Evolutionary conservation across 2,888 invertebrate genomes (phyloP).

Genomic region (Sycophila texana): DNA sequence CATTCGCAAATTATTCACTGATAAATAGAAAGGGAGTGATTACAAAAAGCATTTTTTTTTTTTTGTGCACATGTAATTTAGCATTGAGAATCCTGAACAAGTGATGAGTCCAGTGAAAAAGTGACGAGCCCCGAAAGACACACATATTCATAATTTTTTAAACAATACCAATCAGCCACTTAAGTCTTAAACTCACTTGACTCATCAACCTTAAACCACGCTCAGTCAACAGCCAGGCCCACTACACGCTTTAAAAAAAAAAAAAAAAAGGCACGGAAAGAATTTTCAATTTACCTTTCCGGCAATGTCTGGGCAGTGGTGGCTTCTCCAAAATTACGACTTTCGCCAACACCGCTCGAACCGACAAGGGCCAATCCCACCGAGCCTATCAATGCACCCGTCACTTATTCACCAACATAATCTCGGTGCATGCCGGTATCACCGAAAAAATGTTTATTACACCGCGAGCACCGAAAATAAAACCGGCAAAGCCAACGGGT

Average conservation of each 20-base stretch:
- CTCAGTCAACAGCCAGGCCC: slow-evolving; percentile 14
- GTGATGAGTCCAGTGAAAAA: no score
- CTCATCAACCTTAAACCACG: slow-evolving; percentile 2
- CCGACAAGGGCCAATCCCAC: neutral
- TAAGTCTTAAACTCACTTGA: neutral
- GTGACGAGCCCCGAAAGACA: no score
- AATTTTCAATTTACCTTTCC: slow-evolving; percentile 48
- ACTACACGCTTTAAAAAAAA: neutral
- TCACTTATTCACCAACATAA: slow-evolving; percentile 19
- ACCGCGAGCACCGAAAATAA: no score
- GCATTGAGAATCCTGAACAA: no score
- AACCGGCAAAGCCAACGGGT: no score
- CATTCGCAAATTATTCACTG: no score
- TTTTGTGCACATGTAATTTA: no score
- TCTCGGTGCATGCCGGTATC: neutral
- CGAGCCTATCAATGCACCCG: neutral
- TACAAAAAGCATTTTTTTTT: no score
- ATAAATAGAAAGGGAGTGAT: no score
- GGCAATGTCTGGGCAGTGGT: slow-evolving; percentile 49
- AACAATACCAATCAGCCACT: neutral
- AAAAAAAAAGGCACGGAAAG: neutral
- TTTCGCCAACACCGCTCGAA: slow-evolving; percentile 21
- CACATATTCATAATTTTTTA: no score
- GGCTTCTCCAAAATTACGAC: slow-evolving; percentile 51
- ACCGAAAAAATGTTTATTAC: no score